Conservation (phyloP, 92 coral and sea anemone genomes). For the Zoanthus sansibaricus region DNA sequence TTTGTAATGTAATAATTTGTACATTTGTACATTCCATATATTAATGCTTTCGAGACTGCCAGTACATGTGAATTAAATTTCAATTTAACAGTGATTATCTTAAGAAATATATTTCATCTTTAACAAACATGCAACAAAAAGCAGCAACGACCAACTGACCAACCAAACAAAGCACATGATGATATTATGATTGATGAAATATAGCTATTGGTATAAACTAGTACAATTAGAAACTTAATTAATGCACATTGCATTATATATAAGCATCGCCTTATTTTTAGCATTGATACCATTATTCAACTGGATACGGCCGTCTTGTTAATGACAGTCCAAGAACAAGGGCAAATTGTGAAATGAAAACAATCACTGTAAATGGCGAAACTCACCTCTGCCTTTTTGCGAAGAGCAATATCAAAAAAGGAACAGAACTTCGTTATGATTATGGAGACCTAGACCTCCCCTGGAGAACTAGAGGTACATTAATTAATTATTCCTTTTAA, state of each 20-base stretch:
- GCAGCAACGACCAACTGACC: no score
- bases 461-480: neutral
- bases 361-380: neutral
- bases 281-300: neutral
- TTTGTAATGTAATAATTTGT: no score
- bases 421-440: neutral
- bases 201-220: no score
- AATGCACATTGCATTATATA: neutral
- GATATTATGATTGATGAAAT: no score
- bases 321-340: neutral
- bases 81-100: no score
- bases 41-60: no score
- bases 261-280: neutral
- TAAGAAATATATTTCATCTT: no score
- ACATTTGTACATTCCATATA: no score
- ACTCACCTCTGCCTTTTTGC: neutral
- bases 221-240: neutral
- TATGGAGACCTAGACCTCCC: constrained; percentile 2
- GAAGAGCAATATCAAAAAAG: neutral
- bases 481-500: neutral
- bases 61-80: no score
- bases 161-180: no score
- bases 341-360: constrained; percentile 10
- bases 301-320: constrained; percentile 5
- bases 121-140: no score